phyloP scores from a whole-genome alignment of 2,113 vertebrate genomes.

The Alectura lathami region DNA sequence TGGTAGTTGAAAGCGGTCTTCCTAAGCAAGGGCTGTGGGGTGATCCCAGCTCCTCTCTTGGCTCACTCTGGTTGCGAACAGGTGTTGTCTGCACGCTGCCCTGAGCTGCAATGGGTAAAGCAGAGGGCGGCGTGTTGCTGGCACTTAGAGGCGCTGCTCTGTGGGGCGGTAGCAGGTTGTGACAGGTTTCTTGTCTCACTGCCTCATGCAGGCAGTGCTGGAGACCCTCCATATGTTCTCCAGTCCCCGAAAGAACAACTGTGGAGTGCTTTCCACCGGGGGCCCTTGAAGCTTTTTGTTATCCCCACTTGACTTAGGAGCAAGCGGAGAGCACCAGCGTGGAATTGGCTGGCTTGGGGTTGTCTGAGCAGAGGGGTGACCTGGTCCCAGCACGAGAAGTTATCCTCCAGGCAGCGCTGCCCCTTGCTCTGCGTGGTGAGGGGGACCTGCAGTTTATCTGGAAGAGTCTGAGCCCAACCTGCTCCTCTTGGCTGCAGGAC shows the following conservation, averaged over 20 bases:
- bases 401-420: background rate
- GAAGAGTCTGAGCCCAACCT: background rate
- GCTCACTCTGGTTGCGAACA: background rate
- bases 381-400: rapidly evolving
- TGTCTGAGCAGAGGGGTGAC: rapidly evolving
- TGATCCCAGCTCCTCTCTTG: background rate
- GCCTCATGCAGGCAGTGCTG: background rate
- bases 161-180: too few species aligned
- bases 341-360: background rate
- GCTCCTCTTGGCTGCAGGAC: background rate
- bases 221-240: background rate
- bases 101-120: background rate
- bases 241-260: background rate
- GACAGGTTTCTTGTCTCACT: background rate
- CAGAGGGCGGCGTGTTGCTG: background rate
- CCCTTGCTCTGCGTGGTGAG: background rate
- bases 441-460: background rate
- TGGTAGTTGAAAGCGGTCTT: rapidly evolving
- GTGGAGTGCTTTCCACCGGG: background rate
- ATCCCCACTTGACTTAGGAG: background rate
- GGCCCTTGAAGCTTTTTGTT: background rate
- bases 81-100: rapidly evolving
- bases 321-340: rapidly evolving
- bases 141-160: background rate
- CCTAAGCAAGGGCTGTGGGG: rapidly evolving